phyloP scores from a whole-genome alignment of 2,797 vertebrate species.

The Scleropages formosus region DNA sequence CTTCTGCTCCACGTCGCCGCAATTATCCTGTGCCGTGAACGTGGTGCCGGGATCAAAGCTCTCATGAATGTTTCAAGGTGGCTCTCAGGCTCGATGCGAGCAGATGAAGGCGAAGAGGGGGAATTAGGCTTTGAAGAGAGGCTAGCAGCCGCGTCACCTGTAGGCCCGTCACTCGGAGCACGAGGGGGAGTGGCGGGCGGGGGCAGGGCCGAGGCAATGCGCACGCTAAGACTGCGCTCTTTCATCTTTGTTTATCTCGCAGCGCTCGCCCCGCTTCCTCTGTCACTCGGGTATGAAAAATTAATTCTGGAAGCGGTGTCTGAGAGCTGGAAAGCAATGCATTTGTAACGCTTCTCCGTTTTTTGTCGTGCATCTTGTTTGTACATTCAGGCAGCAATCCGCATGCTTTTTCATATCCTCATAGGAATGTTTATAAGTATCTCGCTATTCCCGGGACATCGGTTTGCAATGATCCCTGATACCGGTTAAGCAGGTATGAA shows the following conservation, averaged over 20 bases:
- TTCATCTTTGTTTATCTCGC: conserved; percentile 18
- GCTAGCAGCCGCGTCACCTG: background rate
- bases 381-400: background rate
- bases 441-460: background rate
- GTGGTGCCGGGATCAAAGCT: background rate
- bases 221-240: background rate
- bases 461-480: too few species aligned
- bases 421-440: too few species aligned
- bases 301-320: background rate
- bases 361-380: background rate
- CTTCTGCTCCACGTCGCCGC: background rate
- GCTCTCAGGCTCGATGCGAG: background rate
- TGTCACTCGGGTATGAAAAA: background rate
- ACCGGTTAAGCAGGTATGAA: background rate
- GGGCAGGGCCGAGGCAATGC: background rate
- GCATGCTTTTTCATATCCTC: background rate
- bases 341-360: background rate
- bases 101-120: background rate
- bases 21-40: background rate
- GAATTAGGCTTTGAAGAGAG: background rate
- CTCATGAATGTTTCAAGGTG: conserved; percentile 4
- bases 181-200: background rate
- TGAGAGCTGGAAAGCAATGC: background rate
- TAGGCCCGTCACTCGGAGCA: background rate
- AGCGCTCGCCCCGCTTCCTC: background rate